Evolutionary conservation across 2,888 invertebrate genomes (phyloP).

Genomic region (Drosophila mayaguana): DNA sequence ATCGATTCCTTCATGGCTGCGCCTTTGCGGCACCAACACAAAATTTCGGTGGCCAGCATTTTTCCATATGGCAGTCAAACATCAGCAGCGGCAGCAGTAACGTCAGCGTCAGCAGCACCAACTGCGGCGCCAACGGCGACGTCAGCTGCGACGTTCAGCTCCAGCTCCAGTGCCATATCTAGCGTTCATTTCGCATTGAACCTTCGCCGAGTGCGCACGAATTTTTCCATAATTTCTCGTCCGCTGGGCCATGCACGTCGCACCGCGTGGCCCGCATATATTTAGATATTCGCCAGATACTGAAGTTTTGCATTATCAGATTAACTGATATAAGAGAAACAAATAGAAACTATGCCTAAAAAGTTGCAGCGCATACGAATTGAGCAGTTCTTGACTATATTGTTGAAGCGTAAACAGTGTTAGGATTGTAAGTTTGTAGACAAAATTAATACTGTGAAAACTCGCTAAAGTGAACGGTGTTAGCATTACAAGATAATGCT

Average conservation of each 20-base stretch:
- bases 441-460: neutral
- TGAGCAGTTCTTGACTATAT: slow-evolving; percentile 53
- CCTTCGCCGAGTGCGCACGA: slow-evolving; percentile 48
- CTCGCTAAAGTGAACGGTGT: neutral
- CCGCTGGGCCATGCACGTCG: neutral
- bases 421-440: slow-evolving; percentile 38
- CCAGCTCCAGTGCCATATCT: neutral
- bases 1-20: slow-evolving; percentile 64
- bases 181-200: slow-evolving; percentile 54
- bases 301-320: slow-evolving; percentile 14
- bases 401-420: slow-evolving; percentile 66
- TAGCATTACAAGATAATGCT: neutral
- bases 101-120: neutral
- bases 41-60: slow-evolving; percentile 11
- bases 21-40: slow-evolving; percentile 55
- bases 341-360: slow-evolving; percentile 44
- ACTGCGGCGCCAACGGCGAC: slow-evolving; percentile 2
- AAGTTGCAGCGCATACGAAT: slow-evolving; percentile 26
- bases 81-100: neutral
- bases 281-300: neutral
- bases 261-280: slow-evolving; percentile 1
- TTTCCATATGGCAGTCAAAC: slow-evolving; percentile 51
- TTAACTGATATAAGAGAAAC: neutral
- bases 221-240: slow-evolving; percentile 1
- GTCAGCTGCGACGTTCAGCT: slow-evolving; percentile 1